Evolutionary conservation across 2,888 invertebrate species (phyloP).

Genomic region (Anagyrus pseudococci): DNA sequence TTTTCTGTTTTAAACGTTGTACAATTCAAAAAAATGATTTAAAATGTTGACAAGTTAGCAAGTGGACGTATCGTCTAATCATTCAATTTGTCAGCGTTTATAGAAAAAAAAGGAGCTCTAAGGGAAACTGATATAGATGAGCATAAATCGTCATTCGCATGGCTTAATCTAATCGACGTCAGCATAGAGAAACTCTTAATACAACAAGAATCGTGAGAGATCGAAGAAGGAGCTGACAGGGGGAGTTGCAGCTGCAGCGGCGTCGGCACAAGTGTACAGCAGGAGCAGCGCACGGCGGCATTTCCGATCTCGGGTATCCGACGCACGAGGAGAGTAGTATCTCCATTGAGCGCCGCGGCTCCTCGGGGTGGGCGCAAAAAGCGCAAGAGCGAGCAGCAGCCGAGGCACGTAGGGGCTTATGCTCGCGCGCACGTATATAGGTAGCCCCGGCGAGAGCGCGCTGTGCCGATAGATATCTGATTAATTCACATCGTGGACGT

Average conservation of each 20-base stretch:
- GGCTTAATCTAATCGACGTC: too few species aligned
- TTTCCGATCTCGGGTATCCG: conserved; percentile 7
- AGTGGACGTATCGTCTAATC: too few species aligned
- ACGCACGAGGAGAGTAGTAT: neutral
- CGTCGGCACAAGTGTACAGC: conserved; percentile 20
- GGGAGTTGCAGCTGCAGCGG: too few species aligned
- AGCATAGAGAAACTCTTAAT: neutral
- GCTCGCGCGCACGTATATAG: neutral
- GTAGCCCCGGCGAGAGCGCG: conserved; percentile 38
- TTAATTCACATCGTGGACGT: conserved; percentile 59
- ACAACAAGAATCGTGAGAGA: neutral
- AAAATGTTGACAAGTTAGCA: too few species aligned
- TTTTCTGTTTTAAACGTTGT: too few species aligned
- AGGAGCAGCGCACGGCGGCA: conserved; percentile 19
- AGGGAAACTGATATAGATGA: too few species aligned
- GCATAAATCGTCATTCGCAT: too few species aligned
- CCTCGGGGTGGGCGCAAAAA: neutral
- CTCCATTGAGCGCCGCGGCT: neutral
- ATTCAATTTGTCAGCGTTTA: too few species aligned
- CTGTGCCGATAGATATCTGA: conserved; percentile 49
- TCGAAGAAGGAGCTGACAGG: neutral
- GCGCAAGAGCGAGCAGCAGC: too few species aligned
- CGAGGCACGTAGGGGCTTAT: too few species aligned
- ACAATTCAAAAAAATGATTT: too few species aligned
- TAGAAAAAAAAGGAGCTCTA: too few species aligned